phyloP scores from a whole-genome alignment of 2,113 vertebrate species.

The Vidua chalybeata region DNA sequence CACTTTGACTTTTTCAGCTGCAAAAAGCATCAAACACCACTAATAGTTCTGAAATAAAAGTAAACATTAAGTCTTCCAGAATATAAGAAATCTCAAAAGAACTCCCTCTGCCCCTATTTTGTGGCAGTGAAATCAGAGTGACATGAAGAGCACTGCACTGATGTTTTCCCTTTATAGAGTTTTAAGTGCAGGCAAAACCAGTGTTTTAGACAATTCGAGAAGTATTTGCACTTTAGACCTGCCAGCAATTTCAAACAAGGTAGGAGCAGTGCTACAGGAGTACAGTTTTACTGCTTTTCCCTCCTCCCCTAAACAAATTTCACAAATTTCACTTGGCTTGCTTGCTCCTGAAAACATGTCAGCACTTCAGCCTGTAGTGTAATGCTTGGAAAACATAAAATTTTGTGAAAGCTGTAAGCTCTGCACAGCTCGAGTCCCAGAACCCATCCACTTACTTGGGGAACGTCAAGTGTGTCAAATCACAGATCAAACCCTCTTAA shows the following conservation, averaged over 20 bases:
- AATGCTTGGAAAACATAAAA: neutral
- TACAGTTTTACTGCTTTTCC: neutral
- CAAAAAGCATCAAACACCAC: neutral
- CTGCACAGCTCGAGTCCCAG: neutral
- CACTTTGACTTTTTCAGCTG: neutral
- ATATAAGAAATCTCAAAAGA: neutral
- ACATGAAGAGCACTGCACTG: rapidly evolving
- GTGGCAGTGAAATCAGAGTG: neutral
- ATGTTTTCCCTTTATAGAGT: neutral
- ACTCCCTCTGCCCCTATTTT: neutral
- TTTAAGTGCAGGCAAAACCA: neutral
- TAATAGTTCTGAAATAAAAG: neutral
- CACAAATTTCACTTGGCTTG: neutral
- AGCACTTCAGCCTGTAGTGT: neutral
- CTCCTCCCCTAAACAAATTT: neutral
- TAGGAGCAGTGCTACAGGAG: neutral
- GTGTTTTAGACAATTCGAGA: neutral
- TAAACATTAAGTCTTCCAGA: neutral
- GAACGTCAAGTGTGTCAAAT: neutral
- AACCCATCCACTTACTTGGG: neutral
- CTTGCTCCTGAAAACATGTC: neutral
- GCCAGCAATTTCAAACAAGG: neutral
- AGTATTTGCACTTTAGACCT: neutral
- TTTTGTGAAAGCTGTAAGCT: neutral
- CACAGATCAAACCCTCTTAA: neutral